Conservation (phyloP, 2,113 vertebrate species). For the Todiramphus saurophagus region DNA sequence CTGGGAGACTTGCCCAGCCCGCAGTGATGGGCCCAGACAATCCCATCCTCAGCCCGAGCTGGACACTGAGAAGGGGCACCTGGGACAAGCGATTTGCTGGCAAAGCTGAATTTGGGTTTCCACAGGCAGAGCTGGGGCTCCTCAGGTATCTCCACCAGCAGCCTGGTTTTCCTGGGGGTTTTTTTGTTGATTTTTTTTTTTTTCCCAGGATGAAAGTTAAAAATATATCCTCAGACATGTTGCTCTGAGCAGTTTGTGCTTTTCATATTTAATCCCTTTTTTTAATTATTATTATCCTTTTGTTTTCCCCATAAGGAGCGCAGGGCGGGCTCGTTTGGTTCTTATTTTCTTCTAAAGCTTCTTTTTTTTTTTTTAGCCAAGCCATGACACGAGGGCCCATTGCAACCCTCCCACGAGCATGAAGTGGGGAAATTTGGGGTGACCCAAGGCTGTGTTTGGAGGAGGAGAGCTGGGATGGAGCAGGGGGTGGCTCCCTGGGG, state of each 20-base stretch:
- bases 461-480: background rate
- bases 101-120: background rate
- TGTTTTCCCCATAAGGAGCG: background rate
- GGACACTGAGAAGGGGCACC: background rate
- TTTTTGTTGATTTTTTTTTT: too few relatives aligned
- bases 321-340: background rate
- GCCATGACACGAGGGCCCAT: background rate
- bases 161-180: background rate
- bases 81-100: background rate
- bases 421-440: background rate
- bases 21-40: rapidly evolving
- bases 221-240: background rate
- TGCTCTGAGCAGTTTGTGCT: background rate
- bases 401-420: too few relatives aligned
- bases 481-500: background rate
- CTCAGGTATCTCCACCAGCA: background rate
- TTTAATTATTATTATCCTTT: background rate
- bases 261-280: background rate
- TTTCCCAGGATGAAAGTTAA: background rate
- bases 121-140: background rate
- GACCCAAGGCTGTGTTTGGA: background rate
- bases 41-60: background rate
- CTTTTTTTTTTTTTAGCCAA: background rate
- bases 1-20: background rate
- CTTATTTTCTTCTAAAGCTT: background rate